A percentile compares a stretch with the other conserved stretches of the same genome.
Evolutionary conservation across 2,113 vertebrate genomes (phyloP).

Genomic region (Perognathus longimembris): DNA sequence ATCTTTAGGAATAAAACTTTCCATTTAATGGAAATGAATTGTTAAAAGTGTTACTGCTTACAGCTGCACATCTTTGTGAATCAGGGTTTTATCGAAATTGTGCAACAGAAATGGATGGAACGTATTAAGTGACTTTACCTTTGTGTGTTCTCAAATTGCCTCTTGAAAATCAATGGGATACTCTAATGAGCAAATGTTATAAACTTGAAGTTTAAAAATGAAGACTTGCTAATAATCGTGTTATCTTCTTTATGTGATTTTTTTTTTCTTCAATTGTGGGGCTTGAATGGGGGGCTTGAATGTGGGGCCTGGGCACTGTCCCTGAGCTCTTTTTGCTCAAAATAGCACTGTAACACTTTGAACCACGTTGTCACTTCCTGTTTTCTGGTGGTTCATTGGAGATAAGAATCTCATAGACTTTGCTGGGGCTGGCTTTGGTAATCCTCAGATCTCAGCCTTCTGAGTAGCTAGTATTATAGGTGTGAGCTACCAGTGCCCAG

Average conservation of each 20-base stretch:
- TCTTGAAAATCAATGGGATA: background rate
- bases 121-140: background rate
- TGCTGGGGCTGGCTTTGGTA: too few relatives aligned
- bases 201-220: background rate
- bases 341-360: too few relatives aligned
- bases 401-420: too few relatives aligned
- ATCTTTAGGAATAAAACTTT: slow-evolving; percentile 4
- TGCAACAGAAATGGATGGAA: background rate
- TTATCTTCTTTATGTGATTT: slow-evolving; percentile 1
- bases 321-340: too few relatives aligned
- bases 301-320: too few relatives aligned
- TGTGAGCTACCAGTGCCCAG: too few relatives aligned
- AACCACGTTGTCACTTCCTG: too few relatives aligned
- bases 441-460: too few relatives aligned
- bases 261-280: background rate
- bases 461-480: too few relatives aligned
- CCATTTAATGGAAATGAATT: background rate
- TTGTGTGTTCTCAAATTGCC: background rate
- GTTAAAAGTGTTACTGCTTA: background rate
- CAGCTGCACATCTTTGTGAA: background rate
- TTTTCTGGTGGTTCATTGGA: too few relatives aligned
- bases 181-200: background rate
- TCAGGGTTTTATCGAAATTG: slow-evolving; percentile 46
- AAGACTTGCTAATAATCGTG: slow-evolving; percentile 1
- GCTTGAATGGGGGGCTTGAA: too few relatives aligned